Evolutionary conservation across 2,888 invertebrate genomes (phyloP), one percentile per base, ranked within the genome.

Genomic region (Geotrupes spiniger): DNA sequence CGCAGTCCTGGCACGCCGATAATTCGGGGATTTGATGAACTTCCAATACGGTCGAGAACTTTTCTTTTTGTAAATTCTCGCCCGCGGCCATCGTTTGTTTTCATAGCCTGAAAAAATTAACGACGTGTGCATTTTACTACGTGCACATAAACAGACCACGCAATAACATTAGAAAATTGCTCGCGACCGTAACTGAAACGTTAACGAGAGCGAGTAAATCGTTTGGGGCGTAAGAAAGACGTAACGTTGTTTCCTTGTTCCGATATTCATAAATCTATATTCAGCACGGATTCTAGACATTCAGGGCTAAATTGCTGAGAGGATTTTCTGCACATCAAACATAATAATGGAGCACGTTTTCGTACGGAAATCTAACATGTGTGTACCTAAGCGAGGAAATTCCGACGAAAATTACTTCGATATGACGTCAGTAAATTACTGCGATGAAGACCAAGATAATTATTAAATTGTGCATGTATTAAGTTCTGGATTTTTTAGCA

Each of bases 321-420:
- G 59, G 57, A 58, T 59, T 58, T 57, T 50, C 49, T 52, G 56
- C 53, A 59, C 59, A 60, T 60, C 63, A 60, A 59, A 63, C 58
- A 61, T 56, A 56, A 61, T 58, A 58, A 59, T 57, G 49, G 57
- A 47, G 58, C 59, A 57, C 59, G 61, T 61, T 55, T 55, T 52
- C 47, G 17, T 17, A 44, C 44, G 44, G 44, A 44, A 44, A 44
- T 38, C 29, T 44, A 38, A 44, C 29, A 38, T 36, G 29, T 44
- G 44, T 44, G 17, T 44, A 29, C 38, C 21, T 38, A 28, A 29
- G 21, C 38, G 38, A 15, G 44, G 28, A 44, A 44, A 38, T 37
- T 44, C 21, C 33, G 25, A 37, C 26, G 38, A 38, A 38, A 44
- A 44, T 27, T 26, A 38, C 36, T 44, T 36, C 36, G 36, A 17